Base-by-base conservation (phyloP, 1,140 invertebrate species). In the Diprion similis region DNA sequence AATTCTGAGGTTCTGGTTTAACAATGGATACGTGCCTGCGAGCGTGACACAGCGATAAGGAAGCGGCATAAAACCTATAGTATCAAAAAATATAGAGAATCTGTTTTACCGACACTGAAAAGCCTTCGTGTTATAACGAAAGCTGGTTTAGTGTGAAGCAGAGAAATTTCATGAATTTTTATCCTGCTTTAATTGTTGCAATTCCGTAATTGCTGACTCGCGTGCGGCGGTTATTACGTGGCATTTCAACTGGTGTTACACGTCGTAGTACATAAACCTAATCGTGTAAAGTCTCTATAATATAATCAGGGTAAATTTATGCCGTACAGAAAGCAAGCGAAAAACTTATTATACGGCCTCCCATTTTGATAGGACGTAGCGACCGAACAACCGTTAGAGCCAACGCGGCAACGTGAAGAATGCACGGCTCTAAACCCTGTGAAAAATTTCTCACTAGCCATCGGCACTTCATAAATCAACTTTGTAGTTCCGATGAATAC, bases 261-360 rank as follows among this genome's bases (percentile, higher is more conserved):
- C 3, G 11, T 15, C 11, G 51, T 59, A 59, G 51, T 59, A 15
- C 51, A 59, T 0, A 59, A 59, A 15, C 51, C 51, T 59, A 59
- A 59, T 59, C 51, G 51, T 59, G 11, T 59, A 17, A 9, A 59
- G 51, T 59, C 51, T 13, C 11, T 15, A n/a, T n/a, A 59, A 59
- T 59, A 59, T 4, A 59, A 59, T 15, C 51, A 59, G 11, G 51
- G 51, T 59, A 59, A 59, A 59, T 59, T 59, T 59, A 59, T 17
- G 51, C 51, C n/a, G 11, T 59, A 59, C 51, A 59, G n/a, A 59
- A 59, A 59, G 51, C 51, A 59, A 59, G 51, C 51, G 51, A 59
- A 59, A 59, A 13, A 59, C 51, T 0, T 59, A 15, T 0, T 17
- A 59, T 15, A 59, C 51, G 51, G n/a, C 4, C n/a, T 59, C n/a